Conservation (phyloP, 2,888 invertebrate genomes). For the Xylophagus ater region DNA sequence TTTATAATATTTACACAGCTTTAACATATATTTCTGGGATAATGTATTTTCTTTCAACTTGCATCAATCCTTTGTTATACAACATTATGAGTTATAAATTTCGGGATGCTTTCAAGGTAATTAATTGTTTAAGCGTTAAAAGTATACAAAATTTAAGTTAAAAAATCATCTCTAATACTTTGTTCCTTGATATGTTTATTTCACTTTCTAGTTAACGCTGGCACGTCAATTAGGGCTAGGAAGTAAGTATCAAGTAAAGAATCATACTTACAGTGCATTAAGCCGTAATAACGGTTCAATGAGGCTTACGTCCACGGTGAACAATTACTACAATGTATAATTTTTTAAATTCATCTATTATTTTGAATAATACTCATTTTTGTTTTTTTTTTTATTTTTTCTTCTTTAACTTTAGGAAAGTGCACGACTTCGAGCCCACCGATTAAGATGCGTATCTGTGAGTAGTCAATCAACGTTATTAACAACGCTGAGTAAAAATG, state of each 20-base stretch:
- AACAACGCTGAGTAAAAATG: conserved; percentile 29
- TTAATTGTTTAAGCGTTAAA: conserved; percentile 8
- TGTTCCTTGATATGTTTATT: conserved; percentile 1
- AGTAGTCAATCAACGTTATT: conserved; percentile 31
- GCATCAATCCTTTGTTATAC: conserved; percentile 79
- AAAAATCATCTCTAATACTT: not conserved
- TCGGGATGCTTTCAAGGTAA: conserved; percentile 74
- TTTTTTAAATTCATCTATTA: too few relatives aligned
- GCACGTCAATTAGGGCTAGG: conserved; percentile 33
- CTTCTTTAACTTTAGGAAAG: conserved; percentile 35
- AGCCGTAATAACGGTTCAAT: conserved; percentile 35
- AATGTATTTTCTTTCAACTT: conserved; percentile 76
- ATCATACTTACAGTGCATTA: conserved; percentile 33
- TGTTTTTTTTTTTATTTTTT: too few relatives aligned
- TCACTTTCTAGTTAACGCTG: conserved; percentile 32
- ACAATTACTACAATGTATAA: conserved; percentile 33
- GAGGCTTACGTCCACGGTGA: conserved; percentile 34
- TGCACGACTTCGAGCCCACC: conserved; percentile 22
- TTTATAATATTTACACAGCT: conserved; percentile 13
- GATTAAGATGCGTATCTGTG: conserved; percentile 29
- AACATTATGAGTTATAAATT: conserved; percentile 86
- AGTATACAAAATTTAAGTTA: not conserved
- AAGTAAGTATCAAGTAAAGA: conserved; percentile 28
- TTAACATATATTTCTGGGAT: conserved; percentile 60
- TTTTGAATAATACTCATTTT: too few relatives aligned